Evolutionary conservation across 2,888 invertebrate species (phyloP), one percentile per base, ranked within the genome.

Genomic region (Athalia circularis): DNA sequence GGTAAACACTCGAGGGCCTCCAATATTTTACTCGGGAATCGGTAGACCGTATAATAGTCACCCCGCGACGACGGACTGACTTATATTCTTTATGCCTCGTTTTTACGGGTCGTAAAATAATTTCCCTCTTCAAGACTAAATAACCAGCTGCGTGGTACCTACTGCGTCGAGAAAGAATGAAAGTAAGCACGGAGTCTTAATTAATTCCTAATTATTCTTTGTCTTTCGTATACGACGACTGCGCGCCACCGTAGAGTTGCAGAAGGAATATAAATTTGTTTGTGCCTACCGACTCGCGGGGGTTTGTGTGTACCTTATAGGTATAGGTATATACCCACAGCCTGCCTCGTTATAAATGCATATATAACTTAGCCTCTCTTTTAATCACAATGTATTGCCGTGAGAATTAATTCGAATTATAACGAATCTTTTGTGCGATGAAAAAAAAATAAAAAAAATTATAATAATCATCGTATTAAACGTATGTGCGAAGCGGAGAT

Each of bases 161-260:
- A 29, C 29, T 29, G 2, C 29, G 29, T 29, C 29, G 29, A 29
- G 9, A 72, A 45, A 43, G 50, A 11, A 70, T n/a, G 59, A n/a
- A 43, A 72, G 72, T 11, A 70, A 52, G 61, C 50, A 64, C 68
- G 43, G 65, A 77, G 65, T 65, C 65, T 72, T 81, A 81, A 84
- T 83, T 82, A 84, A 84, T 82, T 82, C 81, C 81, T 80, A 82
- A 84, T 82, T 84, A 79, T 79, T 77, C 67, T 61, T 70, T 81
- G 75, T 78, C 79, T 59, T 72, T 65, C 79, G 67, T 54, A 54
- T 54, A 7, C 54, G 54, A 7, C n/a, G 54, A 6, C 11, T 11
- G 29, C 15, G 13, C 8, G 68, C 45, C 43, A 13, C 11, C 45
- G 9, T 65, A 1, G 47, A 13, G 15, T 45, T 72, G 29, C 29